Conservation (phyloP, 2,113 vertebrate species). For the Rhinogobius similis region DNA sequence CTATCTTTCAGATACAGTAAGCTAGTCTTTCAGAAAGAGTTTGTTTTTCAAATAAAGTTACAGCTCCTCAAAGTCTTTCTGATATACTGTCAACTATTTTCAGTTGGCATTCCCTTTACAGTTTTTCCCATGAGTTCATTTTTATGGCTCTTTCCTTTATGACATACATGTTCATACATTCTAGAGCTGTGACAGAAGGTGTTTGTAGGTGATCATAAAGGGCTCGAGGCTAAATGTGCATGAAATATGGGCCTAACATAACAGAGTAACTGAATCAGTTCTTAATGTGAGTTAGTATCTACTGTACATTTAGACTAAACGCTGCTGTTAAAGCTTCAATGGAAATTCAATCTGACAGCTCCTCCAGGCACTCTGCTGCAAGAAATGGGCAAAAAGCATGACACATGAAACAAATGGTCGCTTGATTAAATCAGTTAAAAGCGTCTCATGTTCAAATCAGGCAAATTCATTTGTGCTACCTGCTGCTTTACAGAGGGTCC, state of each 20-base stretch:
- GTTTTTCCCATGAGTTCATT: slow-evolving; percentile 46
- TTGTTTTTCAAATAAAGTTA: slow-evolving; percentile 58
- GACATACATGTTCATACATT: slow-evolving; percentile 41
- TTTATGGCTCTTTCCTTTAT: slow-evolving; percentile 55
- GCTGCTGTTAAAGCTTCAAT: slow-evolving; percentile 45
- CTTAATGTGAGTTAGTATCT: slow-evolving; percentile 57
- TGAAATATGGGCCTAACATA: slow-evolving; percentile 40
- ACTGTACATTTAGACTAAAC: slow-evolving; percentile 63
- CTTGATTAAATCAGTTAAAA: slow-evolving; percentile 64
- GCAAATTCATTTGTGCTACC: slow-evolving; percentile 43
- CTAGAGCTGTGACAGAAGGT: slow-evolving; percentile 39
- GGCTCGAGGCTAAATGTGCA: slow-evolving; percentile 14
- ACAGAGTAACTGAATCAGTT: slow-evolving; percentile 52
- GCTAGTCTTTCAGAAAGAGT: slow-evolving; percentile 20
- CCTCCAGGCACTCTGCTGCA: slow-evolving; percentile 43
- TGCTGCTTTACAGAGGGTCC: slow-evolving; percentile 28
- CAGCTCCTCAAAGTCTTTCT: slow-evolving; percentile 29
- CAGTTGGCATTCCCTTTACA: slow-evolving; percentile 21
- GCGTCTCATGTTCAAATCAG: slow-evolving; percentile 38
- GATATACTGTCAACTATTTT: slow-evolving; percentile 58
- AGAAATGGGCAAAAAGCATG: slow-evolving; percentile 33
- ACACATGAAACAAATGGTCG: slow-evolving; percentile 55
- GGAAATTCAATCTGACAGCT: slow-evolving; percentile 60
- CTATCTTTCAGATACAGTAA: slow-evolving; percentile 43
- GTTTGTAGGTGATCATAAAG: slow-evolving; percentile 45